Conservation (phyloP, 2,888 invertebrate species). For the Euzetes globulus region DNA sequence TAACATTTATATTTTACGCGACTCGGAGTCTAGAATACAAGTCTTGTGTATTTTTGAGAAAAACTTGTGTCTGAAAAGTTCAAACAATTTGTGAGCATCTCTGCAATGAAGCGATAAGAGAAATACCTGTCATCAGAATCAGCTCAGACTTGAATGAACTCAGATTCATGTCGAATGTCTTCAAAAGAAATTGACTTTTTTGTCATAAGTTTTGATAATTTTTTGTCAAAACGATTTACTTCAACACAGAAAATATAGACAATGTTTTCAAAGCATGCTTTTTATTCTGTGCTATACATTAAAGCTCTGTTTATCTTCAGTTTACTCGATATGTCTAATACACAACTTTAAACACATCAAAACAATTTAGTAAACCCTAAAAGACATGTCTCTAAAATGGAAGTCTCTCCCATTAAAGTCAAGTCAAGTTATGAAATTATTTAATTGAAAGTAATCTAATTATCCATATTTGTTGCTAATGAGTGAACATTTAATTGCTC, state of each 20-base stretch:
- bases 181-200: neutral
- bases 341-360: too few relatives aligned
- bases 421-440: too few relatives aligned
- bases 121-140: slow-evolving; percentile 17
- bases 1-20: too few relatives aligned
- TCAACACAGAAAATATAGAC: neutral
- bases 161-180: neutral
- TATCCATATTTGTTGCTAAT: too few relatives aligned
- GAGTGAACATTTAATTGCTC: too few relatives aligned
- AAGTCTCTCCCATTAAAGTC: too few relatives aligned
- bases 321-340: too few relatives aligned
- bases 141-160: neutral
- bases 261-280: neutral
- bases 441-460: too few relatives aligned
- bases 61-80: neutral
- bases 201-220: neutral
- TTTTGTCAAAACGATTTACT: neutral
- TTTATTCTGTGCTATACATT: neutral
- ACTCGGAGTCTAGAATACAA: too few relatives aligned
- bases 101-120: slow-evolving; percentile 16
- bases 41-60: neutral
- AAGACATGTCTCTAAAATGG: too few relatives aligned
- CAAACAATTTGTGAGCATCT: neutral
- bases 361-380: too few relatives aligned
- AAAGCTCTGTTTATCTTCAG: too few relatives aligned